These are phyloP conservation scores for Catharus ustulatus DNA, from an alignment of 2,797 vertebrate genomes.

Conservation along the genomic window DNA sequence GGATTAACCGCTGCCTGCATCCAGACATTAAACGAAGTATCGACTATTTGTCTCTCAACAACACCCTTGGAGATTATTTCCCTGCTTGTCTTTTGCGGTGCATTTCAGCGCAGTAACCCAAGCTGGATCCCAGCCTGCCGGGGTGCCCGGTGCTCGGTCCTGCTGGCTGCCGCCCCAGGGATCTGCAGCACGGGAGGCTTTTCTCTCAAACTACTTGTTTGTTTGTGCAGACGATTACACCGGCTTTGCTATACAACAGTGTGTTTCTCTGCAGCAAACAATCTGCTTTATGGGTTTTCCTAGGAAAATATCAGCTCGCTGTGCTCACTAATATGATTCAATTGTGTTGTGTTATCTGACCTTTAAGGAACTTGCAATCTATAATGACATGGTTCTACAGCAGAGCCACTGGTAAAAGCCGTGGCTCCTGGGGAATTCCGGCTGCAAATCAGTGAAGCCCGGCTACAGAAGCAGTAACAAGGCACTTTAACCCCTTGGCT, in stretches of 20 bases:
- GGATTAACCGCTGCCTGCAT: constrained; percentile 63
- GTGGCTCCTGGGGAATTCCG: constrained; percentile 2
- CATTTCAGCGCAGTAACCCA: constrained; percentile 36
- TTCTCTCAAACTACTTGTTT: constrained; percentile 68
- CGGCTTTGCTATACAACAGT: constrained; percentile 45
- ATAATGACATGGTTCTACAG: constrained; percentile 27
- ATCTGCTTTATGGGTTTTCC: constrained; percentile 73
- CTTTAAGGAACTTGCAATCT: constrained; percentile 67
- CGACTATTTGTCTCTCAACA: constrained; percentile 70
- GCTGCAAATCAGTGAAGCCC: not conserved
- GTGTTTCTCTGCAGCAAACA: constrained; percentile 62
- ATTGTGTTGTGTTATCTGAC: constrained; percentile 70
- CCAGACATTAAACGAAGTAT: constrained; percentile 66
- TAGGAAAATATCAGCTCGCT: constrained; percentile 71
- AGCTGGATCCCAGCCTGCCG: not conserved
- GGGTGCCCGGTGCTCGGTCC: not conserved
- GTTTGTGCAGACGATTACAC: constrained; percentile 75
- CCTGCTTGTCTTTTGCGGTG: constrained; percentile 7
- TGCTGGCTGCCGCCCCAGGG: not conserved
- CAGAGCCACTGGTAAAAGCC: constrained; percentile 14
- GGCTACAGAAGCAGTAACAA: not conserved
- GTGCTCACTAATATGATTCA: constrained; percentile 68
- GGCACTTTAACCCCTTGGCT: constrained; percentile 9
- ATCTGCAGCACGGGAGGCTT: constrained; percentile 17
- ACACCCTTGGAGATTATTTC: constrained; percentile 61